phyloP scores from a whole-genome alignment of 2,888 invertebrate species.

The Cheiracanthium punctorium region DNA sequence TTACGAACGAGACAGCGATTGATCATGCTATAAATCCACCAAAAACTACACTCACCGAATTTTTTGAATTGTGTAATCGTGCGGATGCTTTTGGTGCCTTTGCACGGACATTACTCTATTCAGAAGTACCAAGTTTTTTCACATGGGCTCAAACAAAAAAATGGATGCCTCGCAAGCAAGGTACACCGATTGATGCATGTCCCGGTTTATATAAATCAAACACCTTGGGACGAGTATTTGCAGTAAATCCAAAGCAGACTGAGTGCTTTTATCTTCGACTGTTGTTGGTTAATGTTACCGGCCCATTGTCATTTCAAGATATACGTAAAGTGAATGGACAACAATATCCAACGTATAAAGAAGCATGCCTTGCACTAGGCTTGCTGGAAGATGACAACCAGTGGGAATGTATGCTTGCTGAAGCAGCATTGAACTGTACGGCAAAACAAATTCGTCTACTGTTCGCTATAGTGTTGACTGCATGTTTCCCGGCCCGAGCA shows the following conservation, averaged over 20 bases:
- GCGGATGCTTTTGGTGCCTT: conserved; percentile 19
- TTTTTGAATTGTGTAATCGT: background rate
- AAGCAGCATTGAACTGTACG: conserved; percentile 35
- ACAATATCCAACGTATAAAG: too few species aligned
- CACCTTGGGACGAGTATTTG: background rate
- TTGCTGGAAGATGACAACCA: conserved; percentile 46
- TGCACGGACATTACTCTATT: conserved; percentile 21
- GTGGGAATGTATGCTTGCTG: conserved; percentile 32
- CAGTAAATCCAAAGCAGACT: background rate
- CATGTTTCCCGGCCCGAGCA: conserved; percentile 11
- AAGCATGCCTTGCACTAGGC: conserved; percentile 33
- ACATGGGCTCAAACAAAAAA: background rate
- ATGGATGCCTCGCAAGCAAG: conserved; percentile 53
- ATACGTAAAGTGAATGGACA: background rate
- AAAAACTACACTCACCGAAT: background rate
- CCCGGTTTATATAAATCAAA: background rate
- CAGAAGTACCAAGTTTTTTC: background rate
- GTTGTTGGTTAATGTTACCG: conserved; percentile 1
- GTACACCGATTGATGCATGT: conserved; percentile 10
- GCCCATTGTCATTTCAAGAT: conserved; percentile 5
- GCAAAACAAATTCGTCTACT: conserved; percentile 29
- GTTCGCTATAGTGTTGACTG: conserved; percentile 34
- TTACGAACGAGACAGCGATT: background rate
- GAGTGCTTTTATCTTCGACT: conserved; percentile 16
- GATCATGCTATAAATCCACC: background rate